Evolutionary conservation across 2,888 invertebrate genomes (phyloP).

Genomic region (Drosophila anceps): DNA sequence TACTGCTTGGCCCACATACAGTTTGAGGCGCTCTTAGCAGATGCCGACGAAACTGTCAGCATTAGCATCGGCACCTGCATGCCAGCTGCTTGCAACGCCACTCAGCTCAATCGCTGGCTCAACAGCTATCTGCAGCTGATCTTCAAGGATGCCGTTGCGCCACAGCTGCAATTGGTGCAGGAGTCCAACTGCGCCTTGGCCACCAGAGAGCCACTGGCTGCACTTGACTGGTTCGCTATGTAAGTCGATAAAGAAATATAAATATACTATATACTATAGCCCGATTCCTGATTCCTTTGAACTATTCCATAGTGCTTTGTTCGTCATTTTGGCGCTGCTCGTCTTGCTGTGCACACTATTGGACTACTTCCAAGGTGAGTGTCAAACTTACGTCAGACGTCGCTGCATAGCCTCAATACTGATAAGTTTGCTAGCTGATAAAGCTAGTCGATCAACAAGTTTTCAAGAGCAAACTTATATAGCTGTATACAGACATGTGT

Average conservation of each 20-base stretch:
- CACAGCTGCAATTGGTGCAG: constrained; percentile 33
- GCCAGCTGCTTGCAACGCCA: constrained; percentile 42
- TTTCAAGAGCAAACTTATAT: background rate
- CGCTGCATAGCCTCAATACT: background rate
- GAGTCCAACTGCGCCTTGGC: constrained; percentile 21
- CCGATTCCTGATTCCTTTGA: too few species aligned
- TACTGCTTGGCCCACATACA: constrained; percentile 59
- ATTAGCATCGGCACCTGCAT: constrained; percentile 53
- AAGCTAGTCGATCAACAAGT: background rate
- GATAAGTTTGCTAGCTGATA: constrained; percentile 12
- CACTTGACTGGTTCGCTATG: constrained; percentile 77
- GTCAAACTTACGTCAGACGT: background rate
- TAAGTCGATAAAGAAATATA: constrained; percentile 42
- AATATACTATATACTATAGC: background rate
- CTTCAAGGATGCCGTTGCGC: constrained; percentile 19
- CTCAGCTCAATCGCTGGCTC: constrained; percentile 45
- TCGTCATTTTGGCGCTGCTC: constrained; percentile 39
- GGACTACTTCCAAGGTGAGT: constrained; percentile 57
- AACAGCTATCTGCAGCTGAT: constrained; percentile 33
- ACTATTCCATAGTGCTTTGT: constrained; percentile 37
- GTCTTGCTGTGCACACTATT: constrained; percentile 60
- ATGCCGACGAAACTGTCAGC: background rate
- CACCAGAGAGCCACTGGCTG: constrained; percentile 38
- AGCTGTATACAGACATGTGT: background rate
- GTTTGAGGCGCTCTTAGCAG: constrained; percentile 26